Percentiles rank a stretch among this genome's conserved stretches.
These are phyloP conservation scores for Phataginus tetradactyla DNA, from an alignment of 2,797 vertebrate genomes.

Conservation along the genomic window DNA sequence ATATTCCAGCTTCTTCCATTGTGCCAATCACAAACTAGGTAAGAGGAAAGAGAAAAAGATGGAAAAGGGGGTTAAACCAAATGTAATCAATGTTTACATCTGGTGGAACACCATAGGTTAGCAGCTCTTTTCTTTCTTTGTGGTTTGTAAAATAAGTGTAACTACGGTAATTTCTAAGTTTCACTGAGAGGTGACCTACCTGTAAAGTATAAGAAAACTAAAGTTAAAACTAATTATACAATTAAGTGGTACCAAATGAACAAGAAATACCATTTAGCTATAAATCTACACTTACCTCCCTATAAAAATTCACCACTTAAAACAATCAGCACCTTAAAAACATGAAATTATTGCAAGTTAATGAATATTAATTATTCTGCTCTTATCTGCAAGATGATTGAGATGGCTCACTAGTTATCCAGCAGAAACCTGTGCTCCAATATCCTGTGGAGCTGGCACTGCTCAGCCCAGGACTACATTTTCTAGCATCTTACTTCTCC, in stretches of 20 bases:
- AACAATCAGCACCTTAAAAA: conserved; percentile 20
- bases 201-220: conserved; percentile 15
- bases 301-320: conserved; percentile 42
- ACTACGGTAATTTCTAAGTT: conserved; percentile 45
- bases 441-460: background rate
- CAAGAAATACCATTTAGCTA: conserved; percentile 19
- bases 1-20: conserved; percentile 90
- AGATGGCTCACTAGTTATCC: background rate
- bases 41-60: conserved; percentile 37
- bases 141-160: background rate
- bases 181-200: conserved; percentile 37
- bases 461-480: background rate
- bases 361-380: background rate
- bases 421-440: background rate
- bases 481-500: background rate
- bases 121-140: conserved; percentile 30
- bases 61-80: background rate
- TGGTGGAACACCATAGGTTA: background rate
- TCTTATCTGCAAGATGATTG: background rate
- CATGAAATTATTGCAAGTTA: background rate
- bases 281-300: conserved; percentile 59
- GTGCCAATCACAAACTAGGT: conserved; percentile 85
- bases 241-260: conserved; percentile 23
- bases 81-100: conserved; percentile 28
- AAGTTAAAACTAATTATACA: conserved; percentile 37